These are phyloP conservation scores for Acrocephalus scirpaceus DNA, from an alignment of 2,797 vertebrate species.

Conservation along the genomic window DNA sequence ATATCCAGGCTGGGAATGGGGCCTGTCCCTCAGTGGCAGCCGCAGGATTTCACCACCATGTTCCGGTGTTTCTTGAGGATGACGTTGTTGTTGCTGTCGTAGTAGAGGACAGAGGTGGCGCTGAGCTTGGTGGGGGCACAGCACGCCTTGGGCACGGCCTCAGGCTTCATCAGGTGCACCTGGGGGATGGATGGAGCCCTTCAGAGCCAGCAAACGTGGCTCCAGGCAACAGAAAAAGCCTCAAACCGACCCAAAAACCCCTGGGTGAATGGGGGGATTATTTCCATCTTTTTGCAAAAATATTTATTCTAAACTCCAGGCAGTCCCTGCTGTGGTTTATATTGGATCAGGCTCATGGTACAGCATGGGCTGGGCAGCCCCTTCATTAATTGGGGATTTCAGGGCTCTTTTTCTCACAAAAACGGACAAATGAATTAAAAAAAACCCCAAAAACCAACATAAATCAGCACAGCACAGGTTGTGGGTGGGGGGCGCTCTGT, in stretches of 20 bases:
- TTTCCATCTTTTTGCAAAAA: constrained; percentile 50
- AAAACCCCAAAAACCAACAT: background rate
- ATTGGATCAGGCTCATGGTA: constrained; percentile 10
- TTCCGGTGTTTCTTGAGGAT: constrained; percentile 96
- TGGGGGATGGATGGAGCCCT: constrained; percentile 15
- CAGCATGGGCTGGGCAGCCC: background rate
- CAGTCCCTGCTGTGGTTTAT: constrained; percentile 38
- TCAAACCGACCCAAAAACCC: background rate
- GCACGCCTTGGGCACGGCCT: constrained; percentile 92
- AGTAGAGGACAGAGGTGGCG: constrained; percentile 94
- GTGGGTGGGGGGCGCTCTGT: background rate
- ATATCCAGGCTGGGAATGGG: rapidly evolving
- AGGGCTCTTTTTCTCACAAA: background rate
- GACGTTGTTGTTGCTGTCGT: constrained; percentile 97
- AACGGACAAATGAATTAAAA: background rate
- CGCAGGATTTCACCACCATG: constrained; percentile 96
- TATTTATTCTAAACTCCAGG: constrained; percentile 49
- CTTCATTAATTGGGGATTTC: background rate
- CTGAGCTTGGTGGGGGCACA: constrained; percentile 96
- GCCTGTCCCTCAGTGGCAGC: constrained; percentile 81
- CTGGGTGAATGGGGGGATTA: constrained; percentile 49
- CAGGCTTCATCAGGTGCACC: constrained; percentile 96
- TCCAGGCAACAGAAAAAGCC: background rate
- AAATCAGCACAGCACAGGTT: background rate
- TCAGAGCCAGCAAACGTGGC: rapidly evolving